Conservation (phyloP, 2,888 invertebrate genomes). For the Macroteleia sp. region DNA sequence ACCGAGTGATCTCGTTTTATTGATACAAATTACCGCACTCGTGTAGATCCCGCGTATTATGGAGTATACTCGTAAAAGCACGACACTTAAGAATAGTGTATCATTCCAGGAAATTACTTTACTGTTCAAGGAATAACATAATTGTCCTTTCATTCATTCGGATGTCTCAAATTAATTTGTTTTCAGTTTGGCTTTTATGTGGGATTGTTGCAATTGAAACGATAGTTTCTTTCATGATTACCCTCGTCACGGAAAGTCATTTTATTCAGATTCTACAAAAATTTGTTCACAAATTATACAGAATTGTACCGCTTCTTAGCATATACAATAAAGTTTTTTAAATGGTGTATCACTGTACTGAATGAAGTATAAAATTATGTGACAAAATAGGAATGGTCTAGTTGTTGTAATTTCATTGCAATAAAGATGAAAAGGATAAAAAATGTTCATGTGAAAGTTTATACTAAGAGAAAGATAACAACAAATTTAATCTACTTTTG, state of each 20-base stretch:
- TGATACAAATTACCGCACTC: constrained; percentile 57
- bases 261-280: no score
- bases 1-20: constrained; percentile 52
- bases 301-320: no score
- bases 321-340: no score
- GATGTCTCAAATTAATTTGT: constrained; percentile 54
- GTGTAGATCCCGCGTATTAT: constrained; percentile 42
- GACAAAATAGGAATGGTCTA: no score
- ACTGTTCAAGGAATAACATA: constrained; percentile 38
- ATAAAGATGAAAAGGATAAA: no score
- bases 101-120: constrained; percentile 43
- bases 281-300: no score
- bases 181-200: constrained; percentile 37
- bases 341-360: no score
- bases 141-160: constrained; percentile 42
- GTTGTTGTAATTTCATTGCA: no score
- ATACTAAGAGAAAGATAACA: no score
- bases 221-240: constrained; percentile 11
- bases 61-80: constrained; percentile 38
- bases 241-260: constrained; percentile 6
- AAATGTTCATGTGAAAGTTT: no score
- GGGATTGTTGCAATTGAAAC: constrained; percentile 32
- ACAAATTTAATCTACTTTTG: no score
- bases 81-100: constrained; percentile 30
- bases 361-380: no score